These are phyloP conservation scores for Arizona elegans DNA, from an alignment of 2,113 vertebrate genomes.

Conservation along the genomic window DNA sequence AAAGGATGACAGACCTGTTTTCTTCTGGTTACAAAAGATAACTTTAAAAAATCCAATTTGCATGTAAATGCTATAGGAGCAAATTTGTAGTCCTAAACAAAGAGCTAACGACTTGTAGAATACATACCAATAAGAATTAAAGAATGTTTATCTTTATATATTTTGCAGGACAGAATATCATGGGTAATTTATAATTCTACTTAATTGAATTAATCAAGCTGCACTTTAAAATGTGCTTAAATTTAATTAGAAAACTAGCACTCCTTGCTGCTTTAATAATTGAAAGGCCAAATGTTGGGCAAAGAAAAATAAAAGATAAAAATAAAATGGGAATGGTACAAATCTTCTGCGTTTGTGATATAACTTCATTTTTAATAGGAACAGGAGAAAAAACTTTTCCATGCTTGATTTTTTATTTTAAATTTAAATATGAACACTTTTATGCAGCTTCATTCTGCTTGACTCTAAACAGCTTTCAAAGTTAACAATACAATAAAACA, in stretches of 20 bases:
- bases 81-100: slow-evolving; percentile 42
- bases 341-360: not conserved
- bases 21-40: slow-evolving; percentile 17
- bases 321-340: not conserved
- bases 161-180: slow-evolving; percentile 44
- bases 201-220: slow-evolving; percentile 54
- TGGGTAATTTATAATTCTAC: slow-evolving; percentile 48
- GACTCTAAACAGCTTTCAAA: not conserved
- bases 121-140: slow-evolving; percentile 31
- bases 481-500: not conserved
- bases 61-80: slow-evolving; percentile 17
- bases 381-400: not conserved
- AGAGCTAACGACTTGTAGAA: slow-evolving; percentile 26
- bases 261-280: not conserved
- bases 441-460: not conserved
- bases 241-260: slow-evolving; percentile 46
- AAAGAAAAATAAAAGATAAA: not conserved
- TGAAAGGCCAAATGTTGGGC: slow-evolving; percentile 9
- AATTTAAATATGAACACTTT: not conserved
- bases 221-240: slow-evolving; percentile 38
- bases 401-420: not conserved
- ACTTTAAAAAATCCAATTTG: slow-evolving; percentile 35
- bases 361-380: not conserved
- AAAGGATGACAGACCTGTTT: slow-evolving; percentile 22
- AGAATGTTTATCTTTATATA: slow-evolving; percentile 40